Evolutionary conservation across 1,140 invertebrate species (phyloP).

Genomic region (Lordiphosa collinella): DNA sequence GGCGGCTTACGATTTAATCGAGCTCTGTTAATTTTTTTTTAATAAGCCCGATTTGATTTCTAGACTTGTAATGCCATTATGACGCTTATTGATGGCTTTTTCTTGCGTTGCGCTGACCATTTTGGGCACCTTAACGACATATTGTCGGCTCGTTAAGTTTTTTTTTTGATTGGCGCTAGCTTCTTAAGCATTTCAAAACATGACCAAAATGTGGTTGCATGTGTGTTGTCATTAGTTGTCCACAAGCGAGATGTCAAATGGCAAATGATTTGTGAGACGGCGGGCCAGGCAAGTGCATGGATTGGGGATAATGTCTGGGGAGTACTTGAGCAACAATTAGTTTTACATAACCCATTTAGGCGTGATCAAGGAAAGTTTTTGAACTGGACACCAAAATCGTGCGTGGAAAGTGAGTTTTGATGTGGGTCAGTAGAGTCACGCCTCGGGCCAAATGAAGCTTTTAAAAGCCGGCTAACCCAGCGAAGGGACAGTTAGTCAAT

Average conservation of each 20-base stretch:
- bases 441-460: slow-evolving; percentile 27
- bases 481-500: slow-evolving; percentile 29
- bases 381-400: slow-evolving; percentile 42
- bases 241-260: slow-evolving; percentile 65
- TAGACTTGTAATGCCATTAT: slow-evolving; percentile 26
- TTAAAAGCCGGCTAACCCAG: slow-evolving; percentile 46
- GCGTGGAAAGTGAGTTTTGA: slow-evolving; percentile 21
- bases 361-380: slow-evolving; percentile 64
- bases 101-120: slow-evolving; percentile 33
- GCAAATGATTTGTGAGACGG: slow-evolving; percentile 60
- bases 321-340: slow-evolving; percentile 45
- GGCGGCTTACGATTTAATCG: not conserved
- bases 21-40: not conserved
- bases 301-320: slow-evolving; percentile 28
- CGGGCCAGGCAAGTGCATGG: slow-evolving; percentile 22
- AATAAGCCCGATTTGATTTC: slow-evolving; percentile 3
- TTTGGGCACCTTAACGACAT: slow-evolving; percentile 55
- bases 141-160: slow-evolving; percentile 62
- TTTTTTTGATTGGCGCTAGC: slow-evolving; percentile 43
- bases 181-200: slow-evolving; percentile 7
- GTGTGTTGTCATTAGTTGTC: slow-evolving; percentile 67
- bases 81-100: slow-evolving; percentile 24
- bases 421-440: slow-evolving; percentile 51
- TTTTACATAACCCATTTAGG: slow-evolving; percentile 59
- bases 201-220: slow-evolving; percentile 52